Base-by-base conservation (phyloP, 2,888 invertebrate genomes). In the Lepetodrilus schrolli region DNA sequence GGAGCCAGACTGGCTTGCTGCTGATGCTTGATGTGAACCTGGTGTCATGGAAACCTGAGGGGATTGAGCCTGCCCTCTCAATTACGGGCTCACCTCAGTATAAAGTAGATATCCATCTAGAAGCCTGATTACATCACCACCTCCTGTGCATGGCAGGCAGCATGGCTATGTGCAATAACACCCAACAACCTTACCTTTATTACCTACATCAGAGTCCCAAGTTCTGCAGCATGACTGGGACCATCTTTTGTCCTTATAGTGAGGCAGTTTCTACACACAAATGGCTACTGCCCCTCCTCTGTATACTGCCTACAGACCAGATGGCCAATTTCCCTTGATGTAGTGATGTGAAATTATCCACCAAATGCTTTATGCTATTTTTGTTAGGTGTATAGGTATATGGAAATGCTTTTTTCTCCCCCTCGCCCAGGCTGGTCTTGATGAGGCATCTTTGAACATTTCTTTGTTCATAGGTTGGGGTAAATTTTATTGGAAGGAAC, bases 311-410 rank as follows among this genome's bases (percentile, higher is more conserved):
- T 34, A 58, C 26, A 58, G 58, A 58, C 58, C 58, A 58, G 58
- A 58, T 58, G 58, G 58, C 58, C 34, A 34, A 58, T 58, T 58
- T 58, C 30, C 26, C 58, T 58, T 58, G 34, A 58, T 58, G 58
- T 58, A 58, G 58, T 58, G 30, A 58, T 58, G 58, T 58, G 58
- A 58, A 58, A 58, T 58, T 58, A 58, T 58, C 58, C 58, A 58
- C 34, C 58, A 58, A 30, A n/a, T 58, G 26, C 58, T 58, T 58
- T 58, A 17, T 58, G 58, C 58, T 58, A 30, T 58, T 58, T 58
- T 58, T 58, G 34, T n/a, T 30, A 34, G 58, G 58, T 58, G 58
- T 26, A 58, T 58, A 58, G 34, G 17, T 26, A 26, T 30, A 30
- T 8, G 17, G 58, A 30, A 30, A 58, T 30, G 30, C 58, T 58